Percentiles rank a stretch among this genome's conserved stretches.
Conservation (phyloP, 2,888 invertebrate species). For the Hemistola chrysoprasaria region DNA sequence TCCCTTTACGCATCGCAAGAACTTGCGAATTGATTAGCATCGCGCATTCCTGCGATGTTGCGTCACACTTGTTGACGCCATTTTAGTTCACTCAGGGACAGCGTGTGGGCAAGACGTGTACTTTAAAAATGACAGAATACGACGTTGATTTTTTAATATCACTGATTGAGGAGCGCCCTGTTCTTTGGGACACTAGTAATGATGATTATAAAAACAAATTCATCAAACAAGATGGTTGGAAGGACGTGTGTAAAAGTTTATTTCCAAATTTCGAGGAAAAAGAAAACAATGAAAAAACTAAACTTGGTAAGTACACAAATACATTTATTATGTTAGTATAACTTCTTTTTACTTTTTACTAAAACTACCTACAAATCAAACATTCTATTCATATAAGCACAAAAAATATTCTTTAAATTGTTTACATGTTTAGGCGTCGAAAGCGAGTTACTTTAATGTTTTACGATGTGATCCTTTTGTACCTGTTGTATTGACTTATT, state of each 20-base stretch:
- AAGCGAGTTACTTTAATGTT: constrained; percentile 23
- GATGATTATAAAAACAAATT: constrained; percentile 15
- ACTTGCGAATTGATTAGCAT: too few species aligned
- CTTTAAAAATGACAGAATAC: constrained; percentile 5
- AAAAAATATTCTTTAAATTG: too few species aligned
- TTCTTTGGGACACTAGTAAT: constrained; percentile 10
- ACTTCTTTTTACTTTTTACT: constrained; percentile 25
- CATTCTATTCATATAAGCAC: constrained; percentile 27
- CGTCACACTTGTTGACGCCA: too few species aligned
- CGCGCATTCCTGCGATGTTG: too few species aligned
- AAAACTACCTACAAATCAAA: constrained; percentile 27
- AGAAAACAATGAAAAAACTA: constrained; percentile 15
- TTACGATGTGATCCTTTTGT: constrained; percentile 27
- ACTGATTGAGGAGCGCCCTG: constrained; percentile 9
- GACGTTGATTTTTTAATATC: constrained; percentile 10
- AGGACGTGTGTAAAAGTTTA: constrained; percentile 12
- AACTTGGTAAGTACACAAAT: constrained; percentile 24
- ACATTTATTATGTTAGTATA: constrained; percentile 26
- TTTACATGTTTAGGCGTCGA: constrained; percentile 24
- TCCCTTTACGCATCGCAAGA: too few species aligned
- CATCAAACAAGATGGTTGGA: constrained; percentile 10
- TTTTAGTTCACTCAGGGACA: constrained; percentile 9
- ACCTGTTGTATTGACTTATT: constrained; percentile 27
- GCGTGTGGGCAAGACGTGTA: constrained; percentile 5
- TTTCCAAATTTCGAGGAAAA: constrained; percentile 13